Percentiles rank a stretch among this genome's conserved stretches.
These are phyloP conservation scores for Bos taurus DNA, from an alignment of 2,113 vertebrate genomes.

Conservation along the genomic window DNA sequence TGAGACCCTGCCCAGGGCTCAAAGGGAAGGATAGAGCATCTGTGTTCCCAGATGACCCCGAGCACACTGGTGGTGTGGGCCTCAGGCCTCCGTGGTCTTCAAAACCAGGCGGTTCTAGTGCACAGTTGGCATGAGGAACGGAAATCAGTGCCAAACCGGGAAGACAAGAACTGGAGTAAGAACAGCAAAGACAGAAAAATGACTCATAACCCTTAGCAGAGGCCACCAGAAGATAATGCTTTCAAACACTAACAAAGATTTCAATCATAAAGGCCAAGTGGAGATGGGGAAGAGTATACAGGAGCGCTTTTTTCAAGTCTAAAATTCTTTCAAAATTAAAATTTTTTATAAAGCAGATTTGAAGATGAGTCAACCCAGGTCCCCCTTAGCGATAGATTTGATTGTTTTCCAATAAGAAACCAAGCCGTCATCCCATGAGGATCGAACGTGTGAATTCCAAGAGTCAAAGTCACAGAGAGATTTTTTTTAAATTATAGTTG, in stretches of 20 bases:
- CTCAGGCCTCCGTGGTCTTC: neutral
- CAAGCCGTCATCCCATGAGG: neutral
- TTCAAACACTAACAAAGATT: neutral
- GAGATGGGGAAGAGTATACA: neutral
- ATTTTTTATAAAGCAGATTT: neutral
- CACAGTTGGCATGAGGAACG: neutral
- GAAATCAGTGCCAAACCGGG: neutral
- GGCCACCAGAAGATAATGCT: neutral
- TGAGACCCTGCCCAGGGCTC: neutral
- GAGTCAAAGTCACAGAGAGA: neutral
- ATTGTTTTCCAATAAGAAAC: neutral
- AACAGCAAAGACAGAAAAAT: neutral
- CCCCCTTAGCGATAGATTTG: neutral
- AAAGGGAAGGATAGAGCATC: neutral
- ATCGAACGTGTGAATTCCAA: neutral
- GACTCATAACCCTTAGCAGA: neutral
- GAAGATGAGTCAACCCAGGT: neutral
- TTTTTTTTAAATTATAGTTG: neutral
- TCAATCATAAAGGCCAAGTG: neutral
- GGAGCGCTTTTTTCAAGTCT: neutral
- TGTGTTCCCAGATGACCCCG: accelerated
- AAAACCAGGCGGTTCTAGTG: neutral
- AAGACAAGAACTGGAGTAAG: neutral
- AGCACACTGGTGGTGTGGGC: no score
- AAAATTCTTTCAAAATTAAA: neutral